Conservation (phyloP, 1,140 invertebrate genomes). For the Rhopalosiphum maidis region DNA sequence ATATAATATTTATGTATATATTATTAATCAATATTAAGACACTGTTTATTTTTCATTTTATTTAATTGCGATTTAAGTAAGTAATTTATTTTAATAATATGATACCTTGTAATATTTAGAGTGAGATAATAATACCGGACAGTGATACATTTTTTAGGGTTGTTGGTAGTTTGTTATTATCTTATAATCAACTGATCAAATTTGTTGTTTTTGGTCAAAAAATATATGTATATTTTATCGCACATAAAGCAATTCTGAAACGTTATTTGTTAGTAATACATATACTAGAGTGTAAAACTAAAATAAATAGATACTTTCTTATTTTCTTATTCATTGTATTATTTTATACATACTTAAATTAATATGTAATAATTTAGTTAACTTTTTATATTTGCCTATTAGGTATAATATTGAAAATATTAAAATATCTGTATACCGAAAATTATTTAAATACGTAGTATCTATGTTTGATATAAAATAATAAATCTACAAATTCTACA, state of each 20-base stretch:
- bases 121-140: background rate
- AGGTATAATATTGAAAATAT: too few species aligned
- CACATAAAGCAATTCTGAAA: background rate
- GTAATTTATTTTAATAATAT: background rate
- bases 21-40: background rate
- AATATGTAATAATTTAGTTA: too few species aligned
- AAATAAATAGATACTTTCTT: too few species aligned
- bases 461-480: too few species aligned
- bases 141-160: background rate
- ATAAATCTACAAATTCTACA: too few species aligned
- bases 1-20: too few species aligned
- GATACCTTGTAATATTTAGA: slow-evolving; percentile 5
- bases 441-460: too few species aligned
- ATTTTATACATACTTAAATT: too few species aligned
- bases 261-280: background rate
- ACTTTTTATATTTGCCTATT: too few species aligned
- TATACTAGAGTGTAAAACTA: too few species aligned
- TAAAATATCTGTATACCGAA: too few species aligned
- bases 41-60: background rate
- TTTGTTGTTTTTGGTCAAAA: background rate
- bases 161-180: background rate
- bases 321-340: too few species aligned
- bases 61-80: background rate
- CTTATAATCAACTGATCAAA: background rate
- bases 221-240: background rate